These are phyloP conservation scores for Melanotaenia trifasciata DNA, from an alignment of 2,797 vertebrate species.

Conservation along the genomic window DNA sequence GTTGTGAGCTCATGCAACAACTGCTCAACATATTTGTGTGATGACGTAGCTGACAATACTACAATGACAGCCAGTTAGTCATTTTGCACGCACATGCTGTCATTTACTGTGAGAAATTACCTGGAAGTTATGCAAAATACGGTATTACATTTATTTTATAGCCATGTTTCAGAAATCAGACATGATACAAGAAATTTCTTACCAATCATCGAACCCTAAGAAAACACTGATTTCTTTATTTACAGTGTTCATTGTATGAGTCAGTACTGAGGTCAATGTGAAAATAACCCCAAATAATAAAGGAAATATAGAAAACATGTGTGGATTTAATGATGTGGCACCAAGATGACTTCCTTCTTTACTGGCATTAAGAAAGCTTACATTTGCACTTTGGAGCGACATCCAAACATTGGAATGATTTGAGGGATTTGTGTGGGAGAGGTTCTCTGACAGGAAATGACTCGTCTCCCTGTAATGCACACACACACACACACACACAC, in stretches of 20 bases:
- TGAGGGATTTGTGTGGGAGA: conserved; percentile 36
- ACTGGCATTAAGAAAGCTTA: background rate
- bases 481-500: background rate
- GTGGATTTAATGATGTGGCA: background rate
- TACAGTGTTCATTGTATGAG: background rate
- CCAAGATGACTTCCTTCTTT: background rate
- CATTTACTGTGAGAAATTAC: conserved; percentile 34
- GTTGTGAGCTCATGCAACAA: conserved; percentile 54
- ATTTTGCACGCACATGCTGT: conserved; percentile 26
- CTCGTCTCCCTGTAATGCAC: conserved; percentile 39
- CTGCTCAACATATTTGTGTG: conserved; percentile 64
- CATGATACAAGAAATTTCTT: background rate
- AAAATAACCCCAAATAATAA: background rate
- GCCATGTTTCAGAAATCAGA: background rate
- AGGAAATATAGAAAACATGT: background rate
- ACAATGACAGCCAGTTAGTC: conserved; percentile 46
- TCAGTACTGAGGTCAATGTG: background rate
- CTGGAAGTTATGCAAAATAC: conserved; percentile 17
- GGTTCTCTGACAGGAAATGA: conserved; percentile 64
- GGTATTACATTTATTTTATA: conserved; percentile 1
- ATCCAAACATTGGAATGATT: conserved; percentile 7
- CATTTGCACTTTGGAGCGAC: background rate
- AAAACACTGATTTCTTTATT: background rate
- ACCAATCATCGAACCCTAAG: background rate
- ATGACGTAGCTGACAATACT: conserved; percentile 51